Percentiles rank a stretch among this genome's conserved stretches.
phyloP scores from a whole-genome alignment of 2,113 vertebrate genomes.

The Neodon shergylaensis region DNA sequence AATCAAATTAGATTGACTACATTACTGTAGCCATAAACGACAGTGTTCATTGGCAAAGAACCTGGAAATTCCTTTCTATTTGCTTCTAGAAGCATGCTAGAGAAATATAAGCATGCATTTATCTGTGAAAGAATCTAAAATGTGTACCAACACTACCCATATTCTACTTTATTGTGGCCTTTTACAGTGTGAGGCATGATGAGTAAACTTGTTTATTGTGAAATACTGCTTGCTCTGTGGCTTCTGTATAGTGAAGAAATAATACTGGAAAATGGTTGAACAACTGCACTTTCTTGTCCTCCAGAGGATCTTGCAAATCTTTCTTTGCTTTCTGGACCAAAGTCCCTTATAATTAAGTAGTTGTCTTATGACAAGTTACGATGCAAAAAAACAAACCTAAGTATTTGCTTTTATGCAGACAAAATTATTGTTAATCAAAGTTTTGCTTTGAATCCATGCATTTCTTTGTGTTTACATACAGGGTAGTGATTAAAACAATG shows the following conservation, averaged over 20 bases:
- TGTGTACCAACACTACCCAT: not conserved
- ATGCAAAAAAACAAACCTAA: not conserved
- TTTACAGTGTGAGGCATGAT: not conserved
- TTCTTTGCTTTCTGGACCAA: not conserved
- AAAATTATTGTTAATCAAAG: not conserved
- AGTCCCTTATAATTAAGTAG: not conserved
- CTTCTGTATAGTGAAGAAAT: not conserved
- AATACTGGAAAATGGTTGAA: not conserved
- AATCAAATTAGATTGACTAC: not conserved
- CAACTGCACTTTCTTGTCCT: not conserved
- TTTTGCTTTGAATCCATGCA: not conserved
- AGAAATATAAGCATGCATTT: not conserved
- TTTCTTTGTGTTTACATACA: not conserved
- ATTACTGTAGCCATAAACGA: not conserved
- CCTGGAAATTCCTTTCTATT: not conserved
- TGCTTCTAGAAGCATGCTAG: conserved; percentile 49
- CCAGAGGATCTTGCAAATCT: not conserved
- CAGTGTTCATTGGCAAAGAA: not conserved
- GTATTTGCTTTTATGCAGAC: not conserved
- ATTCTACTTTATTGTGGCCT: not conserved
- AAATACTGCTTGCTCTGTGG: not conserved
- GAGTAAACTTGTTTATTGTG: not conserved
- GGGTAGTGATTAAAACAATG: conserved; percentile 2
- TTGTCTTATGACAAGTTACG: not conserved
- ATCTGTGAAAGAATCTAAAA: conserved; percentile 13